A percentile compares a stretch with the other conserved stretches of the same genome.
These are phyloP conservation scores for Hypolimnas misippus DNA, from an alignment of 2,888 invertebrate species.

Conservation along the genomic window DNA sequence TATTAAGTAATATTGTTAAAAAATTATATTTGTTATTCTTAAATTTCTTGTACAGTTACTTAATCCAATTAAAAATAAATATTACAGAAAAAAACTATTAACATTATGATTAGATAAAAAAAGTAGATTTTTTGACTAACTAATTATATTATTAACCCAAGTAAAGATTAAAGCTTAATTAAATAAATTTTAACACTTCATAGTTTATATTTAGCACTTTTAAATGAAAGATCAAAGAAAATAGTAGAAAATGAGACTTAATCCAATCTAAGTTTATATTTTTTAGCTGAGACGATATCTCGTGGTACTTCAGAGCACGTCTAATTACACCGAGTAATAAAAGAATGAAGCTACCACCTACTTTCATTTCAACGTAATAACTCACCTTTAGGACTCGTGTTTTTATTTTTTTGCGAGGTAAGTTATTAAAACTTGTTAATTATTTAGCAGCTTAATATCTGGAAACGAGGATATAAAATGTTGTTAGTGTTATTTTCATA, in stretches of 20 bases:
- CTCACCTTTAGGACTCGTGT: conserved; percentile 38
- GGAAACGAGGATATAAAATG: conserved; percentile 33
- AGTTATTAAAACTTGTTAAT: conserved; percentile 49
- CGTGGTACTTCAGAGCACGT: not conserved
- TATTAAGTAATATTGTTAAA: no score
- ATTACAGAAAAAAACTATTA: no score
- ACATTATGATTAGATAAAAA: no score
- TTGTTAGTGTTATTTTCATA: conserved; percentile 29
- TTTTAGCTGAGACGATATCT: conserved; percentile 1
- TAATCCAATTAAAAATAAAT: no score
- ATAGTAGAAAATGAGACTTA: not conserved
- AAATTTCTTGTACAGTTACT: no score
- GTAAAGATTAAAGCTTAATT: not conserved
- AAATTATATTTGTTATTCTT: no score
- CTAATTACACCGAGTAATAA: conserved; percentile 14
- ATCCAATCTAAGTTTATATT: conserved; percentile 4
- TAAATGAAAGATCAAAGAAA: not conserved
- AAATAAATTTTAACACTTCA: not conserved
- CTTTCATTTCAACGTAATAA: conserved; percentile 21
- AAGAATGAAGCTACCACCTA: conserved; percentile 15
- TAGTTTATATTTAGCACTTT: not conserved
- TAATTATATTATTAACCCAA: no score
- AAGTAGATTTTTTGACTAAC: no score
- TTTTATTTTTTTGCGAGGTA: conserved; percentile 41
- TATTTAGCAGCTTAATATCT: conserved; percentile 39